Evolutionary conservation across 1,140 invertebrate genomes (phyloP), one percentile per base, ranked within the genome.

Genomic region (Drosophila subpulchrella): DNA sequence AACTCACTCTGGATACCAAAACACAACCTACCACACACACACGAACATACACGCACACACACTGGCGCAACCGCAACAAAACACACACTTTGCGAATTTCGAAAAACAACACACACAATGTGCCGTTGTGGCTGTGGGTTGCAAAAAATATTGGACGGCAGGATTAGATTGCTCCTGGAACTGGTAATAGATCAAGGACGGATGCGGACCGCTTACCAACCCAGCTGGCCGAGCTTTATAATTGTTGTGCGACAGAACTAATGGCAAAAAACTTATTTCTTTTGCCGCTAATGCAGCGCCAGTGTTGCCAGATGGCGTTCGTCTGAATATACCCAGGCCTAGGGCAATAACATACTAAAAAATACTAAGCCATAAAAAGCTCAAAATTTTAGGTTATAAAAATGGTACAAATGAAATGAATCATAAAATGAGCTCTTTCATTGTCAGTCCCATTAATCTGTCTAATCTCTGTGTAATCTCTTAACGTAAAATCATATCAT

Each of bases 1-100:
- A 70, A 70, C 66, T 70, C 66, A 70, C 66, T 67, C 62, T 67
- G 62, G 47, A 55, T 68, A 68, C 63, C 60, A 71, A 71, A 68
- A 70, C 63, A 71, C 42, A 72, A 55, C 63, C 44, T 41, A 38
- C 7, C 63, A 34, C 42, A 56, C 50, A 44, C 41, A 20, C 62
- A 24, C 41, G 46, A n/a, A 34, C 48, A 38, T 27, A 39, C 27
- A 32, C 57, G n/a, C 50, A 34, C 48, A 15, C 32, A 6, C 32
- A 11, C 34, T 55, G 24, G 48, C 30, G 30, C 30, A 51, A 51
- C 48, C 48, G 48, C 48, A 51, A 50, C 32, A 34, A 51, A 51
- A 51, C 48, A 24, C 60, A 15, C 60, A 42, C 27, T 5, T 58
- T 59, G 60, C 60, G 60, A 62, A 62, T 59, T 62, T 59, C 27